A percentile compares a stretch with the other conserved stretches of the same genome.
These are phyloP conservation scores for Ptychadena robeensis DNA, from an alignment of 2,797 vertebrate species.

Conservation along the genomic window DNA sequence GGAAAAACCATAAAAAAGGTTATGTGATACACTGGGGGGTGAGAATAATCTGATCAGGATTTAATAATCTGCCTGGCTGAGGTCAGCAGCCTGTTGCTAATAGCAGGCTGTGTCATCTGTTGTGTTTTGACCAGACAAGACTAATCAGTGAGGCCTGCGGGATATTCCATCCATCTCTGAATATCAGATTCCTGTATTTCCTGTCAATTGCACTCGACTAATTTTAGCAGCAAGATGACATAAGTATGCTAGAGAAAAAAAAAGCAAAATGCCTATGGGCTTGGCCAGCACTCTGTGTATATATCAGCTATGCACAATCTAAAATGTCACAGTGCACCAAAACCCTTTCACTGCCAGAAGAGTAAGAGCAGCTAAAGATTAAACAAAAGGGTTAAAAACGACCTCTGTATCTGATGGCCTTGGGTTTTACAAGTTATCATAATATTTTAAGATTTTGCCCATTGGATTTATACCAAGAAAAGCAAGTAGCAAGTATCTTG, in stretches of 20 bases:
- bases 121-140: slow-evolving; percentile 51
- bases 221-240: slow-evolving; percentile 61
- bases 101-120: slow-evolving; percentile 7
- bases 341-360: neutral
- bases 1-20: slow-evolving; percentile 33
- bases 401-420: neutral
- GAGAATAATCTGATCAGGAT: slow-evolving; percentile 24
- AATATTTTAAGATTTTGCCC: neutral
- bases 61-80: slow-evolving; percentile 13
- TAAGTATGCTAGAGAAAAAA: slow-evolving; percentile 55
- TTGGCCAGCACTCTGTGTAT: slow-evolving; percentile 28
- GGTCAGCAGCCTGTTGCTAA: slow-evolving; percentile 15
- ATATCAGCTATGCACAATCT: slow-evolving; percentile 5
- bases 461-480: neutral
- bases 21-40: slow-evolving; percentile 11
- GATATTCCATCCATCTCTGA: slow-evolving; percentile 55
- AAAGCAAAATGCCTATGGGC: slow-evolving; percentile 32
- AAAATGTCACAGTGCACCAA: neutral
- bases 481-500: no score
- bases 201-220: slow-evolving; percentile 58
- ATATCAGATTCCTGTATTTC: slow-evolving; percentile 60
- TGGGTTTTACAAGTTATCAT: neutral
- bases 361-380: neutral
- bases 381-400: neutral
- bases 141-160: slow-evolving; percentile 48